Base-by-base conservation (phyloP, 2,113 vertebrate species). In the Labeo rohita region DNA sequence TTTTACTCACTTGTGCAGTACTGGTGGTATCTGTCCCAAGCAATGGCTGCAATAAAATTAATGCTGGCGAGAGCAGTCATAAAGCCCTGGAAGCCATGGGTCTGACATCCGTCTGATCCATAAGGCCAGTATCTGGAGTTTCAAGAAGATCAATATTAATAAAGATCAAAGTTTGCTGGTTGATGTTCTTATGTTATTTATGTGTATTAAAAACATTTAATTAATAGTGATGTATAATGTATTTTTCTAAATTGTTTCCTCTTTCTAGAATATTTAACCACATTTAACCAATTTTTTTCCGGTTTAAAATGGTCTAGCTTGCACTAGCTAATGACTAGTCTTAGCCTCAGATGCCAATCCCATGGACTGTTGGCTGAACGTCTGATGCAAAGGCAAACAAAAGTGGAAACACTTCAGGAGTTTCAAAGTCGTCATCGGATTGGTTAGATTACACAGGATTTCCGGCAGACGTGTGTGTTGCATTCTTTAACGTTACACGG, bases 11-110 rank as follows among this genome's bases (percentile, higher is more conserved):
- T 96, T 9, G 96, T 97, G 84, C 98, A 98, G 92, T 97, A 96
- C 84, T 97, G 96, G 88, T 97, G 96, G 61, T 98, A 97, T 90
- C 97, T 95, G 85, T 98, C 98, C 98, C 98, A 99, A 65, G 97
- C 97, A 0, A 99, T 92, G 0, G 97, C 97, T 4, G 97, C 96
- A 0, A 96, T 94, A 89, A 97, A 95, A 91, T 97, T 91, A 68
- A 99, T 97, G 93, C 98, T 99, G 91, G 98, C 95, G 28, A 99
- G 87, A 0, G 97, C 96, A 0, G 94, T 95, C 79, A 94, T 3
- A 82, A 98, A 99, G 16, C 98, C 98, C 54, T 98, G 98, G 92
- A 99, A 99, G n/a, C 98, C 97, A 8, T 98, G 98, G 47, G 95
- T 95, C 90, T 97, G 98, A 84, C 98, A 99, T 75, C 98, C 97